phyloP scores from a whole-genome alignment of 2,113 vertebrate genomes.

The Acanthisitta chloris region DNA sequence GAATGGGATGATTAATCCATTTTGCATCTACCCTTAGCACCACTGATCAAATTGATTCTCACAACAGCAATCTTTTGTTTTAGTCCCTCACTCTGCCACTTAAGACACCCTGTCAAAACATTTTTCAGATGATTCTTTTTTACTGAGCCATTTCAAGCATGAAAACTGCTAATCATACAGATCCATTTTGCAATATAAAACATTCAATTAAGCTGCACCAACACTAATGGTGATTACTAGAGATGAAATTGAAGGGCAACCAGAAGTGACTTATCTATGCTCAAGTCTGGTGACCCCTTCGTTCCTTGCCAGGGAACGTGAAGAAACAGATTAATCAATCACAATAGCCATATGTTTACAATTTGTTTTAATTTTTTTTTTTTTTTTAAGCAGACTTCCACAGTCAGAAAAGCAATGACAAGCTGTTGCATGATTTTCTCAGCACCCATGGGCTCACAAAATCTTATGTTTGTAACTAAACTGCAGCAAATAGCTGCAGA shows the following conservation, averaged over 20 bases:
- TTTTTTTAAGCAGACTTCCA: constrained; percentile 2
- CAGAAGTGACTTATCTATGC: background rate
- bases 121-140: background rate
- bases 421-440: constrained; percentile 23
- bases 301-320: constrained; percentile 23
- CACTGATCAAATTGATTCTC: background rate
- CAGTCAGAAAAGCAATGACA: constrained; percentile 40
- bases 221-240: constrained; percentile 55
- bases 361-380: too few species aligned
- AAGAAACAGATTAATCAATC: constrained; percentile 67
- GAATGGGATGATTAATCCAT: background rate
- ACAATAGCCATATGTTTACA: constrained; percentile 48
- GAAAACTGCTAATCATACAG: background rate
- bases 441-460: constrained; percentile 25
- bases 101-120: background rate
- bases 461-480: constrained; percentile 20
- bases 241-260: constrained; percentile 29
- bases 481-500: background rate
- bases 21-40: background rate
- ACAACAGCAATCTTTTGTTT: background rate
- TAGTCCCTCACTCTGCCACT: background rate
- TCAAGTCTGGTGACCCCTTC: background rate
- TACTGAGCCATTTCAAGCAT: background rate
- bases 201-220: constrained; percentile 65
- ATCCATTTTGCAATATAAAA: constrained; percentile 41